Evolutionary conservation across 1,140 invertebrate species (phyloP).

Genomic region (Zaprionus gabonicus): DNA sequence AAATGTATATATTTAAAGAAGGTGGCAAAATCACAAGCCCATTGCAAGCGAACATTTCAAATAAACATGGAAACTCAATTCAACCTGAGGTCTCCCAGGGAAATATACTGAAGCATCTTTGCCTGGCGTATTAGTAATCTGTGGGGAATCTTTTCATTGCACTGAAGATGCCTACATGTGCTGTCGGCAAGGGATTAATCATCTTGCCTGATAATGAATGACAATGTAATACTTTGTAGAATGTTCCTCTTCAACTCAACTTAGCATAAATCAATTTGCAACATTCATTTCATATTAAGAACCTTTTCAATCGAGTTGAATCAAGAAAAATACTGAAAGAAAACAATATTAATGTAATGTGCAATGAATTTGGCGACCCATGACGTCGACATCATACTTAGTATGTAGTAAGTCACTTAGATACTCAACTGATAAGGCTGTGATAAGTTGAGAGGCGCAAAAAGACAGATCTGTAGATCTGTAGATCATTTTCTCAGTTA

Average conservation of each 20-base stretch:
- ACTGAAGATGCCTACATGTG: too few relatives aligned
- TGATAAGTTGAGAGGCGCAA: neutral
- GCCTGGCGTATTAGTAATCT: too few relatives aligned
- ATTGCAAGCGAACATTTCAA: conserved; percentile 45
- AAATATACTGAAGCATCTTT: neutral
- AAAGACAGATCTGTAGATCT: neutral
- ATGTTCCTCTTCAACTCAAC: too few relatives aligned
- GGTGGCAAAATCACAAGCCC: conserved; percentile 18
- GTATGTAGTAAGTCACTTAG: neutral
- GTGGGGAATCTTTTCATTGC: too few relatives aligned
- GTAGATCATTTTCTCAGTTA: conserved; percentile 12
- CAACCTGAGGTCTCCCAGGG: conserved; percentile 11
- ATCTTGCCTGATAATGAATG: too few relatives aligned
- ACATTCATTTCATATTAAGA: too few relatives aligned
- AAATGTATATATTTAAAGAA: conserved; percentile 32
- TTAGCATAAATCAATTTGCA: too few relatives aligned
- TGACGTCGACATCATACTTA: neutral
- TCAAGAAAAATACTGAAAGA: neutral
- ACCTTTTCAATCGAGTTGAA: neutral
- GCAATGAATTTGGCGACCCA: neutral
- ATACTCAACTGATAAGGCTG: neutral
- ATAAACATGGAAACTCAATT: conserved; percentile 57
- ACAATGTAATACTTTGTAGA: too few relatives aligned
- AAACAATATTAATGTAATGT: neutral
- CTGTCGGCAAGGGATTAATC: too few relatives aligned